Conservation (phyloP, 2,888 invertebrate genomes). For the Eupithecia inturbata region DNA sequence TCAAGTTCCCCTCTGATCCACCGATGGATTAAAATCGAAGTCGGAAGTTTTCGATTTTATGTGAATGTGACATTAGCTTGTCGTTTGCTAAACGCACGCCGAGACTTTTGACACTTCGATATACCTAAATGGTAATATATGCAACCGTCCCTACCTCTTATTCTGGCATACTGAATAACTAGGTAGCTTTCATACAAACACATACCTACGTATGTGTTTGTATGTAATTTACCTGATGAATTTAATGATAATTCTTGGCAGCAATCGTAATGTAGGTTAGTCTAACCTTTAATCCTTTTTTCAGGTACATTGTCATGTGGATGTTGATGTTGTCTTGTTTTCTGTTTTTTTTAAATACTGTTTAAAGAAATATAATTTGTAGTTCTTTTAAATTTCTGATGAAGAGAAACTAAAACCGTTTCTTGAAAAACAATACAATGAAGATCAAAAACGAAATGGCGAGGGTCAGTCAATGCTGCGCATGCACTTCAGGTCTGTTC, state of each 20-base stretch:
- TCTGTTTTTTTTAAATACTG: neutral
- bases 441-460: constrained; percentile 39
- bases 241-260: neutral
- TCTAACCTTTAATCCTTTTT: constrained; percentile 13
- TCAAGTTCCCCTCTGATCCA: too few relatives aligned
- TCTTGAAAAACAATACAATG: constrained; percentile 7
- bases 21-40: too few relatives aligned
- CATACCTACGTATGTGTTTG: too few relatives aligned
- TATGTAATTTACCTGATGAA: neutral
- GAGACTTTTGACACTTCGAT: too few relatives aligned
- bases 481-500: constrained; percentile 58
- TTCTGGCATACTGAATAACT: too few relatives aligned
- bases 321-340: constrained; percentile 35
- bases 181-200: too few relatives aligned
- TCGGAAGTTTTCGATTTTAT: too few relatives aligned
- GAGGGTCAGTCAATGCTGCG: constrained; percentile 51
- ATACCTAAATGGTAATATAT: too few relatives aligned
- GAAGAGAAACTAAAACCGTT: neutral
- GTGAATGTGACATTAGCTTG: too few relatives aligned
- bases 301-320: constrained; percentile 48
- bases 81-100: too few relatives aligned
- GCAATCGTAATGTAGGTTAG: neutral
- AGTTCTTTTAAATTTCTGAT: neutral
- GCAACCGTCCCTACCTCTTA: too few relatives aligned
- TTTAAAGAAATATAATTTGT: neutral